A percentile compares a stretch with the other conserved stretches of the same genome.
These are phyloP conservation scores for Psittacula cyanocephala DNA, from an alignment of 2,113 vertebrate species.

Conservation along the genomic window DNA sequence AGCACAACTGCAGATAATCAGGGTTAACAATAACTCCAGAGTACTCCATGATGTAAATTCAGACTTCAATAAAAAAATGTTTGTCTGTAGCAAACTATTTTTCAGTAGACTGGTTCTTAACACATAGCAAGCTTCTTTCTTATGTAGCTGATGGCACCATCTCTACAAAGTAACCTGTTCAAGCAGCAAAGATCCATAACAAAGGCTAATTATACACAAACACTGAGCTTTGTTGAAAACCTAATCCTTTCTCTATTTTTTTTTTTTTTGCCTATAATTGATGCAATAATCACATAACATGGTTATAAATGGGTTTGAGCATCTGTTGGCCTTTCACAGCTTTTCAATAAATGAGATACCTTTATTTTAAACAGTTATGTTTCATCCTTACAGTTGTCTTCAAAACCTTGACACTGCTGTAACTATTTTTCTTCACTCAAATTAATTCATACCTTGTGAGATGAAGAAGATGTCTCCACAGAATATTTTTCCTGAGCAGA, in stretches of 20 bases:
- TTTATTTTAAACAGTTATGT: not conserved
- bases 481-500: not conserved
- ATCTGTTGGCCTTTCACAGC: not conserved
- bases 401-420: not conserved
- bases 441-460: not conserved
- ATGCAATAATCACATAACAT: not conserved
- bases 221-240: not conserved
- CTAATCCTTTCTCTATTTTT: not conserved
- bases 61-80: not conserved
- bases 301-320: not conserved
- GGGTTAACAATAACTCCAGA: not conserved
- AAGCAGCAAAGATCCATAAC: not conserved
- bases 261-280: not conserved
- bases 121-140: not conserved
- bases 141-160: not conserved
- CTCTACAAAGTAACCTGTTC: not conserved
- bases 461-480: not conserved
- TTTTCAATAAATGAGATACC: not conserved
- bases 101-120: not conserved
- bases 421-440: not conserved
- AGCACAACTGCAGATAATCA: not conserved
- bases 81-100: not conserved
- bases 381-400: not conserved
- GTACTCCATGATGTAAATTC: not conserved
- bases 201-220: not conserved